Conservation (phyloP, 2,888 invertebrate species). For the Eudemis profundana region DNA sequence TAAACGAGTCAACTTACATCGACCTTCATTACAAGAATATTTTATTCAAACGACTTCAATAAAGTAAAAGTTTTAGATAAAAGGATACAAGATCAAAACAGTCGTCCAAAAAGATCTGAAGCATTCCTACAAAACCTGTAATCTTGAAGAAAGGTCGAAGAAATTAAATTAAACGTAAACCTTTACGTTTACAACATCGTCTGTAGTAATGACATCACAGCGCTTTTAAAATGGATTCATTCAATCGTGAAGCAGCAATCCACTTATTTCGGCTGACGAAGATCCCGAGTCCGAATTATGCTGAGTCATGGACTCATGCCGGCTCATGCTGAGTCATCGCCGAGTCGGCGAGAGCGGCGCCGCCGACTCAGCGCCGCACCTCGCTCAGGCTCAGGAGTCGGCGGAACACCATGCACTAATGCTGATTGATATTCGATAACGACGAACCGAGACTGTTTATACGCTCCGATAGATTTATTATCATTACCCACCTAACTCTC, state of each 20-base stretch:
- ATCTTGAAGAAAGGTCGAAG: conserved; percentile 45
- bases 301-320: conserved; percentile 69
- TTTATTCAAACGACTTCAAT: too few relatives aligned
- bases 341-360: conserved; percentile 62
- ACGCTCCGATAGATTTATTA: conserved; percentile 47
- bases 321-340: conserved; percentile 71
- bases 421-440: conserved; percentile 73
- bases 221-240: conserved; percentile 72
- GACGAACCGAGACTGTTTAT: conserved; percentile 51
- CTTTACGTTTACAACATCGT: conserved; percentile 46
- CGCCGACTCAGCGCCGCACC: conserved; percentile 68
- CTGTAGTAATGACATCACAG: conserved; percentile 64
- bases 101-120: conserved; percentile 3
- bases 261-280: conserved; percentile 79
- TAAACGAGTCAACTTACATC: too few relatives aligned
- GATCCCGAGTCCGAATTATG: conserved; percentile 66
- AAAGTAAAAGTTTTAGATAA: too few relatives aligned
- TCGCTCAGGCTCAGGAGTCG: conserved; percentile 61
- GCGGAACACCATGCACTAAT: conserved; percentile 66
- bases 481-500: conserved; percentile 45
- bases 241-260: conserved; percentile 77
- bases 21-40: too few relatives aligned
- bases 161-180: conserved; percentile 55
- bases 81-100: too few relatives aligned
- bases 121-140: conserved; percentile 11